These are phyloP conservation scores for Tetramorium parvispinum DNA, from an alignment of 1,140 invertebrate genomes.

Conservation along the genomic window DNA sequence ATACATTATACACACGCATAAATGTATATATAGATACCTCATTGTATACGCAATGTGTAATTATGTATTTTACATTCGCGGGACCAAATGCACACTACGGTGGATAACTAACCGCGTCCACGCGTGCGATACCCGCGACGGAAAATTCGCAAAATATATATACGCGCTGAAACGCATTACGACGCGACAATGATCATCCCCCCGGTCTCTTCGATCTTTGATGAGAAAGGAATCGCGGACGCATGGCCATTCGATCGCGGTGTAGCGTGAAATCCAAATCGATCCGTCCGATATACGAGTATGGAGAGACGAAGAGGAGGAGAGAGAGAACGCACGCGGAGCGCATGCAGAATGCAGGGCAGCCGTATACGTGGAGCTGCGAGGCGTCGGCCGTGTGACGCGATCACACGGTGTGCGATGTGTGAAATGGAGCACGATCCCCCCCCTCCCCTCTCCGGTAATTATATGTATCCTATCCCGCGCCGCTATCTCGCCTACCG, in stretches of 20 bases:
- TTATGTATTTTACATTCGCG: neutral
- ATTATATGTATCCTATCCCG: constrained; percentile 84
- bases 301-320: neutral
- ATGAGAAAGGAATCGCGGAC: constrained; percentile 40
- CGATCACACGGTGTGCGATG: constrained; percentile 84
- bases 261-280: constrained; percentile 66
- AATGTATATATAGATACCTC: neutral
- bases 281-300: constrained; percentile 57
- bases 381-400: constrained; percentile 84
- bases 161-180: neutral
- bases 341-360: constrained; percentile 38
- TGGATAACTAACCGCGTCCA: neutral
- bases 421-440: constrained; percentile 84
- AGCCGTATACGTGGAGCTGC: constrained; percentile 56
- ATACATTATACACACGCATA: neutral
- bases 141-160: constrained; percentile 14
- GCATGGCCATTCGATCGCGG: constrained; percentile 20
- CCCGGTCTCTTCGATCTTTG: constrained; percentile 27
- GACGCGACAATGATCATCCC: constrained; percentile 21
- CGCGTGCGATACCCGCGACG: neutral
- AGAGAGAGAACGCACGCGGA: constrained; percentile 30
- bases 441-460: constrained; percentile 77
- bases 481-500: constrained; percentile 66
- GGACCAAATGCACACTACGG: neutral
- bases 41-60: neutral